Conservation (phyloP, 2,113 vertebrate genomes). For the Lophotis ruficrista region DNA sequence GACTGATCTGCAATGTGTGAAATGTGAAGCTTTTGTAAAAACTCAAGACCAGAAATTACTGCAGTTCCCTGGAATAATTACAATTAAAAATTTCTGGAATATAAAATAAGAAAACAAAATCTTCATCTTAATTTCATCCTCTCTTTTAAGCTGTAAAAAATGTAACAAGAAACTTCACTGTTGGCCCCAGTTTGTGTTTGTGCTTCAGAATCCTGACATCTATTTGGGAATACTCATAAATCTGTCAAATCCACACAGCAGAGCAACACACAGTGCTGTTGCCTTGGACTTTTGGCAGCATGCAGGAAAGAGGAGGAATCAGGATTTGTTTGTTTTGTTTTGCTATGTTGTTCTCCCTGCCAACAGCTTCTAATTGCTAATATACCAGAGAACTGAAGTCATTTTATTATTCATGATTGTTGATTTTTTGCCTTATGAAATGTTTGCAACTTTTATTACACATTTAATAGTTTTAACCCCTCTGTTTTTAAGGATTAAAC, state of each 20-base stretch:
- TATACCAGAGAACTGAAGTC: conserved; percentile 44
- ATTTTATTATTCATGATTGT: conserved; percentile 22
- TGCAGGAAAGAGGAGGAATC: background rate
- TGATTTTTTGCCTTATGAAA: conserved; percentile 23
- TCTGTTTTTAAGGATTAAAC: background rate
- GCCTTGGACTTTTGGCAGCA: conserved; percentile 60
- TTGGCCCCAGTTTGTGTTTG: conserved; percentile 24
- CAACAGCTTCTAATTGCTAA: conserved; percentile 34
- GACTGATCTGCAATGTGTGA: background rate
- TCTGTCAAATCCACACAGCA: conserved; percentile 2
- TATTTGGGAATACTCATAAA: conserved; percentile 30
- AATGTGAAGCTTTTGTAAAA: conserved; percentile 37
- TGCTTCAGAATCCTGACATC: background rate
- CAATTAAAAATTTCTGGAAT: background rate
- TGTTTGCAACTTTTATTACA: background rate
- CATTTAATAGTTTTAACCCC: background rate
- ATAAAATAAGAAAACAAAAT: background rate
- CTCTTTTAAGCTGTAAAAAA: conserved; percentile 7
- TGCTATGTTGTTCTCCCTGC: conserved; percentile 26
- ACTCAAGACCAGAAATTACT: background rate
- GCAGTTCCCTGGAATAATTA: conserved; percentile 8
- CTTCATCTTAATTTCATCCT: background rate
- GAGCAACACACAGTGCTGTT: conserved; percentile 15
- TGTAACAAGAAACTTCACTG: background rate
- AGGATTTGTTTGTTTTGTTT: conserved; percentile 52